Evolutionary conservation across 2,113 vertebrate species (phyloP).

Genomic region (Pseudorasbora parva): DNA sequence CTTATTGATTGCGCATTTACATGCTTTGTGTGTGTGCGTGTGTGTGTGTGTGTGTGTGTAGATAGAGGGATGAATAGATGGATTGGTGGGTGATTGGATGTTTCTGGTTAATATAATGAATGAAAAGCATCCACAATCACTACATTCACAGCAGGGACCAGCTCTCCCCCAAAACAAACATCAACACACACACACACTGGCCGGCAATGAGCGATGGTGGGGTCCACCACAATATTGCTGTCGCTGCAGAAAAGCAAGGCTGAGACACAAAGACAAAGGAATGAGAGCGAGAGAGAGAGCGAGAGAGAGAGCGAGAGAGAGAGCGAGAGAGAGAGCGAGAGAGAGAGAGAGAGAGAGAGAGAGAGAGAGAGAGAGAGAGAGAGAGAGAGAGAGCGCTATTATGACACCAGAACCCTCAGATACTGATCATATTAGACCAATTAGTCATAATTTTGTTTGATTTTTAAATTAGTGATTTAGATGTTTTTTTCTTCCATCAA

Average conservation of each 20-base stretch:
- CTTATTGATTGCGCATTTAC: too few species aligned
- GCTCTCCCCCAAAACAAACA: not conserved
- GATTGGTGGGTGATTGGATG: not conserved
- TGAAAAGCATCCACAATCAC: constrained; percentile 13
- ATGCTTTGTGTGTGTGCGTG: too few species aligned
- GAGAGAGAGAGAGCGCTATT: constrained; percentile 47
- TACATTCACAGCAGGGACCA: constrained; percentile 5
- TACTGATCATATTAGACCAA: not conserved
- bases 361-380: constrained; percentile 32
- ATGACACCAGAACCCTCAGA: too few species aligned
- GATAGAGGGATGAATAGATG: not conserved
- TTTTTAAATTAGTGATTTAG: not conserved
- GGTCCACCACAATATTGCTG: constrained; percentile 28
- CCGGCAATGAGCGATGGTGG: constrained; percentile 46
- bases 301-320: too few species aligned
- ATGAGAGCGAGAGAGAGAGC: constrained; percentile 12
- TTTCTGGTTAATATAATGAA: not conserved
- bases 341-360: constrained; percentile 30
- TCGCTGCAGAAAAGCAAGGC: constrained; percentile 43
- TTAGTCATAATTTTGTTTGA: not conserved
- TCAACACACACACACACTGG: constrained; percentile 16
- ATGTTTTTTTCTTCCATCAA: too few species aligned
- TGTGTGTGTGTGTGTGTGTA: too few species aligned
- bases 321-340: not conserved
- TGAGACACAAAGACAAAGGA: constrained; percentile 41